Conservation (phyloP, 2,888 invertebrate species). For the Halocaridina rubra region DNA sequence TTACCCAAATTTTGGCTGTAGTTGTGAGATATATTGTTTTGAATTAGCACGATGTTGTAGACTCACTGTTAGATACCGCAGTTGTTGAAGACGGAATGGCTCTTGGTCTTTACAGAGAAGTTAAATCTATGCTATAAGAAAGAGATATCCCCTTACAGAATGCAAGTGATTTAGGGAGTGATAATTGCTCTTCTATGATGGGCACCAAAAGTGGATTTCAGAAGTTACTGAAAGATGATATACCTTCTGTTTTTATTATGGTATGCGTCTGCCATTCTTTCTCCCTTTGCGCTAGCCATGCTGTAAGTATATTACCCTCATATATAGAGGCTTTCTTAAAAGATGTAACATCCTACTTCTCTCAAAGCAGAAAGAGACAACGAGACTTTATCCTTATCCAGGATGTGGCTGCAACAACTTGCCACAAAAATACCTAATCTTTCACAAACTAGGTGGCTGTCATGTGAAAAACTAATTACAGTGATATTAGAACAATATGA, state of each 20-base stretch:
- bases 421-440: slow-evolving; percentile 2
- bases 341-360: slow-evolving; percentile 1
- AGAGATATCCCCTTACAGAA: neutral
- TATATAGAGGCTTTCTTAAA: neutral
- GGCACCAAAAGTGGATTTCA: slow-evolving; percentile 26
- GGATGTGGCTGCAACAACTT: neutral
- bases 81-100: slow-evolving; percentile 22
- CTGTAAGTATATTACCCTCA: neutral
- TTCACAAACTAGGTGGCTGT: slow-evolving; percentile 18
- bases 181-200: slow-evolving; percentile 30
- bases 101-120: neutral
- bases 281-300: slow-evolving; percentile 7
- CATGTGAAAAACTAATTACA: neutral
- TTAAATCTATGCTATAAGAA: slow-evolving; percentile 8
- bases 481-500: slow-evolving; percentile 8
- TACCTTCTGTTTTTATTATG: slow-evolving; percentile 25
- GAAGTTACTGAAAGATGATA: slow-evolving; percentile 26
- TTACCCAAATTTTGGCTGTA: slow-evolving; percentile 23
- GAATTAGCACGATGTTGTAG: neutral
- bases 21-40: slow-evolving; percentile 18
- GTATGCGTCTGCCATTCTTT: slow-evolving; percentile 37
- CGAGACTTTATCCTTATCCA: slow-evolving; percentile 7
- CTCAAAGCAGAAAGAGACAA: neutral
- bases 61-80: slow-evolving; percentile 13
- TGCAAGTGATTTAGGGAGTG: slow-evolving; percentile 23